Base-by-base conservation (phyloP, 2,113 vertebrate genomes). In the Echinops telfairi region DNA sequence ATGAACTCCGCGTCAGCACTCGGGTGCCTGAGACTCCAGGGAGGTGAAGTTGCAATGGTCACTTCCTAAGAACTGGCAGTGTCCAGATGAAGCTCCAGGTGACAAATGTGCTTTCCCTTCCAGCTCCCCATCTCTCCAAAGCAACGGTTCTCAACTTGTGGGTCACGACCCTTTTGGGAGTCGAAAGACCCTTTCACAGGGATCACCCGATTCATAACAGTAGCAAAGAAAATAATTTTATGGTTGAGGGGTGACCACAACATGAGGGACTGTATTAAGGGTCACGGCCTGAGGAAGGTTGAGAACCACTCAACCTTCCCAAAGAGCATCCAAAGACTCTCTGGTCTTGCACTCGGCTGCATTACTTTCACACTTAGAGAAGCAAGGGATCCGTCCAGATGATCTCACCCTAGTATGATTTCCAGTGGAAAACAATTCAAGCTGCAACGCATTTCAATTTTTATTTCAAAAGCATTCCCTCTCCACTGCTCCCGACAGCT, bases 401-500 rank as follows among this genome's bases (percentile, higher is more conserved):
- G 79, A 93, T 92, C 89, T 96, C 95, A 95, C 19, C 43, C 85
- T 84, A 89, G 78, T 89, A 11, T 73, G 94, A 73, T 78, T 95
- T 88, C 22, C 7, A 84, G 81, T 60, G 85, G 95, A 92, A 94
- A 91, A 92, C 92, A 86, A 95, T 92, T 93, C 85, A 90, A 89
- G 83, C 89, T 43, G 73, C 79, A 94, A 96, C 47, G 93, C 19
- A 93, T 71, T 71, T 29, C 38, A 4, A 83, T 68, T 62, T 90
- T 95, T 60, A 83, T 95, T 95, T 96, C 78, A 90, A 94, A 96
- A 71, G 68, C 7, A 3, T 66, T 94, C 73, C 92, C 60, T 94
- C 95, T 75, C 66, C 95, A 86, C 81, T 94, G 91, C 81, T 89
- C 93, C 81, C 94, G 77, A 95, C 60, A 96, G 86, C 82, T 71